phyloP scores from a whole-genome alignment of 2,113 vertebrate genomes.

The Oceanodroma tethys region DNA sequence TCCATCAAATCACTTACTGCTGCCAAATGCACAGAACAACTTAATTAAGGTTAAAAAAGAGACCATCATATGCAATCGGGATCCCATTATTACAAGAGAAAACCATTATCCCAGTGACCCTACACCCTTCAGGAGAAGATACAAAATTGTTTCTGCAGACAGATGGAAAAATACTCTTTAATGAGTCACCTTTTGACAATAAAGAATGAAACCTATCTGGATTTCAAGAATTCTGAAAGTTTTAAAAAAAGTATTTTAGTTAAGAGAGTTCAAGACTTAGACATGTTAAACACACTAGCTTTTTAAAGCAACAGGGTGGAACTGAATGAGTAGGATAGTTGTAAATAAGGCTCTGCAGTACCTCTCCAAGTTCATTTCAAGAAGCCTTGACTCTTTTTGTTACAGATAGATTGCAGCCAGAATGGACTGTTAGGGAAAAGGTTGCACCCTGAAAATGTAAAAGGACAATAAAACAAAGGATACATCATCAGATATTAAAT shows the following conservation, averaged over 20 bases:
- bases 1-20: not conserved
- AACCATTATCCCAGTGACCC: not conserved
- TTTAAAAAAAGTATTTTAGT: accelerated
- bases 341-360: not conserved
- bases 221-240: not conserved
- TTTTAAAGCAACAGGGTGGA: not conserved
- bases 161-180: not conserved
- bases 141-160: not conserved
- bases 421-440: not conserved
- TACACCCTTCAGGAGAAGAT: not conserved
- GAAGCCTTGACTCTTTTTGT: not conserved
- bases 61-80: not conserved
- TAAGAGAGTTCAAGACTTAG: not conserved
- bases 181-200: not conserved
- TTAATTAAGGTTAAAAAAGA: not conserved
- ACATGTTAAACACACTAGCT: not conserved
- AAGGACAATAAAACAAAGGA: not conserved
- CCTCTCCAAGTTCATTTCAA: not conserved
- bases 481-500: not conserved
- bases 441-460: not conserved
- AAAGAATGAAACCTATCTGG: not conserved
- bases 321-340: not conserved
- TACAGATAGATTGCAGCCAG: not conserved
- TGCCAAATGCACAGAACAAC: not conserved
- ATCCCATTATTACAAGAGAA: not conserved